Evolutionary conservation across 1,140 invertebrate species (phyloP).

Genomic region (Eumeta japonica): DNA sequence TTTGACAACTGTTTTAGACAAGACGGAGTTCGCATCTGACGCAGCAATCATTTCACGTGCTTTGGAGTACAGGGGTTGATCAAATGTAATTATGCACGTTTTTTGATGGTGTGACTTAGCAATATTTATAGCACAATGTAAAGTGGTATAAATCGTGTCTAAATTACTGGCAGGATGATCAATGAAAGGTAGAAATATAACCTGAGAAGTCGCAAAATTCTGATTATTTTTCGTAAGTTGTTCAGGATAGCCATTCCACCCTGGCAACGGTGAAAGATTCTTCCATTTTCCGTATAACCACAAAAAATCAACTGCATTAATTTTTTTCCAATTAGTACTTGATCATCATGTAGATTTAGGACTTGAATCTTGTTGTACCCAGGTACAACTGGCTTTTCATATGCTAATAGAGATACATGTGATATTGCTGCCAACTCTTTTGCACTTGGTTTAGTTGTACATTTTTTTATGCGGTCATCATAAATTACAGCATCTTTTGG

Average conservation of each 20-base stretch:
- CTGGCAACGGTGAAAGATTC: constrained; percentile 12
- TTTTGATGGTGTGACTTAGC: constrained; percentile 14
- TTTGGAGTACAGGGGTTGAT: constrained; percentile 46
- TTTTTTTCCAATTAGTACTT: constrained; percentile 18
- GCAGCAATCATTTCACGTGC: constrained; percentile 40
- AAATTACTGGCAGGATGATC: constrained; percentile 24
- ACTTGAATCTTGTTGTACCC: constrained; percentile 24
- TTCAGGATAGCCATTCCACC: constrained; percentile 26
- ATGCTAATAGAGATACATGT: constrained; percentile 25
- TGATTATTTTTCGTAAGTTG: constrained; percentile 10
- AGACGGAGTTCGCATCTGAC: constrained; percentile 17
- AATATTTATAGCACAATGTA: constrained; percentile 21
- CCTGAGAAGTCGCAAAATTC: constrained; percentile 21
- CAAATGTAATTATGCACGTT: constrained; percentile 19
- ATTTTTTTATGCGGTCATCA: constrained; percentile 25
- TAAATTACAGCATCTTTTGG: constrained; percentile 23
- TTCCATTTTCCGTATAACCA: constrained; percentile 27
- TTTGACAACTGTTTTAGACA: constrained; percentile 26
- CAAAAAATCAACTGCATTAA: constrained; percentile 21
- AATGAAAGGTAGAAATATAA: constrained; percentile 38
- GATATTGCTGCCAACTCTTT: constrained; percentile 27
- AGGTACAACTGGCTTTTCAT: constrained; percentile 25
- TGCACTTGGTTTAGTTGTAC: constrained; percentile 23
- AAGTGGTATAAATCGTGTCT: constrained; percentile 28
- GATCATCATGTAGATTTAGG: constrained; percentile 19